Conservation (phyloP, 2,113 vertebrate species). For the Lethenteron camtschaticum region DNA sequence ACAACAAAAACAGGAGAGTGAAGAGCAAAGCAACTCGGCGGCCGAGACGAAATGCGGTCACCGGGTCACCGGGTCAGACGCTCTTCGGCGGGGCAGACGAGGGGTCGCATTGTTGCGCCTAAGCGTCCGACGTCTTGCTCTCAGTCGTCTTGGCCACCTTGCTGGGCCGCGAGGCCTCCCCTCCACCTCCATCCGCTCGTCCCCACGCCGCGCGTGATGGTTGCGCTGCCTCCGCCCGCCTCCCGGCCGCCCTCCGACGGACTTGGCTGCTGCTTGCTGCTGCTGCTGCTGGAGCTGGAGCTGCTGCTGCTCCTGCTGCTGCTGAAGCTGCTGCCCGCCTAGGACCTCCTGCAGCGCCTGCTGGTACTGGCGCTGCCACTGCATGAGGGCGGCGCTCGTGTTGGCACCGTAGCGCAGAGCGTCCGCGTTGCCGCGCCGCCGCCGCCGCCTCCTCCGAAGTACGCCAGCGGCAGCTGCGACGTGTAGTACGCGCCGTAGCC, state of each 20-base stretch:
- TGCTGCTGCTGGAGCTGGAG: not conserved
- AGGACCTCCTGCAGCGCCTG: not conserved
- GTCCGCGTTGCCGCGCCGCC: not conserved
- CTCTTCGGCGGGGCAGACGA: too few species aligned
- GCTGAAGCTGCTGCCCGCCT: not conserved
- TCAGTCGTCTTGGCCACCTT: not conserved
- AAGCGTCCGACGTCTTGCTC: not conserved
- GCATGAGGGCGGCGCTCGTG: not conserved
- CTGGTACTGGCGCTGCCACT: constrained; percentile 1
- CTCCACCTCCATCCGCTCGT: not conserved
- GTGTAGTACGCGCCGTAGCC: not conserved
- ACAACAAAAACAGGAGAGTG: too few species aligned
- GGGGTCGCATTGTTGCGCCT: too few species aligned
- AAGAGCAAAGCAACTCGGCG: too few species aligned
- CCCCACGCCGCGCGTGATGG: not conserved
- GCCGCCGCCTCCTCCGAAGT: not conserved
- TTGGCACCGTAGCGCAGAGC: not conserved
- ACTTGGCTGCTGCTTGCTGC: constrained; percentile 2
- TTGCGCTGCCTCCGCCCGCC: not conserved
- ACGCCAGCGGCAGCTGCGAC: constrained; percentile 6
- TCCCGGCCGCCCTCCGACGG: not conserved
- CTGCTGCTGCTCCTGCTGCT: not conserved
- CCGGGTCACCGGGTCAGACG: too few species aligned
- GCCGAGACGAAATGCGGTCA: too few species aligned
- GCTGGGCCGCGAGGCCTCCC: too few species aligned